Evolutionary conservation across 2,888 invertebrate genomes (phyloP).

Genomic region (Drosophila longiperda): DNA sequence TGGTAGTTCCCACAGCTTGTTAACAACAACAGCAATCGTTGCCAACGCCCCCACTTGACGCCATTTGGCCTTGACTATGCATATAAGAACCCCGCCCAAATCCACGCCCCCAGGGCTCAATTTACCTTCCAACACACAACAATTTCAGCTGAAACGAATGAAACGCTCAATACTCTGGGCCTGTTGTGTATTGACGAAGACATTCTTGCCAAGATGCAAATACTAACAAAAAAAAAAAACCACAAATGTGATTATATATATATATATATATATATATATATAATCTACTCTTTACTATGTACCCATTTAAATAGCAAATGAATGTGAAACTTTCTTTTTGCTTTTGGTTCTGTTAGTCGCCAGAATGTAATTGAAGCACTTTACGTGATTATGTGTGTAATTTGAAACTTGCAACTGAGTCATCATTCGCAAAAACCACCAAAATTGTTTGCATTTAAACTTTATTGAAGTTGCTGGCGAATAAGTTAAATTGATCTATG

Average conservation of each 20-base stretch:
- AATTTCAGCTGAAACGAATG: conserved; percentile 30
- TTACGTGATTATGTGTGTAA: conserved; percentile 36
- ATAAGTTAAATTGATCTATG: conserved; percentile 1
- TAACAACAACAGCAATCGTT: conserved; percentile 51
- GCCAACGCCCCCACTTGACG: conserved; percentile 59
- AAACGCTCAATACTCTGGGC: conserved; percentile 47
- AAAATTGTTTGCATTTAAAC: conserved; percentile 4
- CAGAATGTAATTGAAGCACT: conserved; percentile 31
- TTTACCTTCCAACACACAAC: conserved; percentile 21
- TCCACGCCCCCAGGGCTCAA: conserved; percentile 32
- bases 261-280: background rate
- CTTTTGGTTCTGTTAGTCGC: conserved; percentile 24
- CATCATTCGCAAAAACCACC: conserved; percentile 9
- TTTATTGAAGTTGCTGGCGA: conserved; percentile 5
- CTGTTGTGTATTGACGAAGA: conserved; percentile 38
- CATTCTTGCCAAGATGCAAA: conserved; percentile 50
- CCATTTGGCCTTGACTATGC: conserved; percentile 59
- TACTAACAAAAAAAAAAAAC: conserved; percentile 11
- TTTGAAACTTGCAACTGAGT: conserved; percentile 5
- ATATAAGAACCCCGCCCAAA: background rate
- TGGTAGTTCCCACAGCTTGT: conserved; percentile 63
- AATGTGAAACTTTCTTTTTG: conserved; percentile 42
- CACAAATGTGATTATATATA: conserved; percentile 28
- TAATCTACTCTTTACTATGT: background rate
- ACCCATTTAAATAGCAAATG: conserved; percentile 56